Conservation (phyloP, 2,888 invertebrate genomes). For the Cheilosia pagana region DNA sequence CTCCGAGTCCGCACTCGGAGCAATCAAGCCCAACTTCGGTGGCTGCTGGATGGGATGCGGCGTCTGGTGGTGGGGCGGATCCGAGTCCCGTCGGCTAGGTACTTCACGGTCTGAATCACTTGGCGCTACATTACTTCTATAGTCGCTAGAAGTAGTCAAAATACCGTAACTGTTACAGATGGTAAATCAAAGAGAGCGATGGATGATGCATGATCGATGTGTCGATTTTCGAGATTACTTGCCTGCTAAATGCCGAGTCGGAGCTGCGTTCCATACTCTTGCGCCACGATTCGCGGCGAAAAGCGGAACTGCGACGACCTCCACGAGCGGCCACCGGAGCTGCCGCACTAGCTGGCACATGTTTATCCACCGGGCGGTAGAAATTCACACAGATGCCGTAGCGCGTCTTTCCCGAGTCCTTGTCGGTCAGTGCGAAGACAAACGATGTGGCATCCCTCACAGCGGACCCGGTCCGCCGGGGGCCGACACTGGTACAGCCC, state of each 20-base stretch:
- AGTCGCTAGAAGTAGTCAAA: slow-evolving; percentile 89
- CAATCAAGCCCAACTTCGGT: slow-evolving; percentile 87
- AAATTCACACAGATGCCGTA: slow-evolving; percentile 99
- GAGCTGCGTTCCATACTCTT: slow-evolving; percentile 96
- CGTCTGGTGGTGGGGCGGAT: slow-evolving; percentile 83
- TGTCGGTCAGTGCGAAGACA: slow-evolving; percentile 99
- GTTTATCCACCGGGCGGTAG: slow-evolving; percentile 94
- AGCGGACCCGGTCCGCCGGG: slow-evolving; percentile 89
- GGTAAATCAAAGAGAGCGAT: slow-evolving; percentile 55
- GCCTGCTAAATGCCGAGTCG: slow-evolving; percentile 97
- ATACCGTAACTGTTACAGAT: slow-evolving; percentile 83
- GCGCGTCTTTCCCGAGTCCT: slow-evolving; percentile 97
- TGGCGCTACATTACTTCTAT: slow-evolving; percentile 95
- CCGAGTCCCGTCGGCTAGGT: slow-evolving; percentile 89
- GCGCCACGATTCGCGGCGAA: slow-evolving; percentile 94
- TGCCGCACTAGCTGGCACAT: slow-evolving; percentile 77
- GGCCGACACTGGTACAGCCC: slow-evolving; percentile 96
- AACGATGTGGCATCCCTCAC: slow-evolving; percentile 97
- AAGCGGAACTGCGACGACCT: slow-evolving; percentile 84
- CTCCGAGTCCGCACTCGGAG: slow-evolving; percentile 91
- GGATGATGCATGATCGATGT: background rate
- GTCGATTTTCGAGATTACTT: slow-evolving; percentile 80
- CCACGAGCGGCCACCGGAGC: slow-evolving; percentile 78
- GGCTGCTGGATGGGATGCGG: slow-evolving; percentile 80
- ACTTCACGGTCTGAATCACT: slow-evolving; percentile 95